Percentiles rank a stretch among this genome's conserved stretches.
These are phyloP conservation scores for Gavia stellata DNA, from an alignment of 2,113 vertebrate species.

Conservation along the genomic window DNA sequence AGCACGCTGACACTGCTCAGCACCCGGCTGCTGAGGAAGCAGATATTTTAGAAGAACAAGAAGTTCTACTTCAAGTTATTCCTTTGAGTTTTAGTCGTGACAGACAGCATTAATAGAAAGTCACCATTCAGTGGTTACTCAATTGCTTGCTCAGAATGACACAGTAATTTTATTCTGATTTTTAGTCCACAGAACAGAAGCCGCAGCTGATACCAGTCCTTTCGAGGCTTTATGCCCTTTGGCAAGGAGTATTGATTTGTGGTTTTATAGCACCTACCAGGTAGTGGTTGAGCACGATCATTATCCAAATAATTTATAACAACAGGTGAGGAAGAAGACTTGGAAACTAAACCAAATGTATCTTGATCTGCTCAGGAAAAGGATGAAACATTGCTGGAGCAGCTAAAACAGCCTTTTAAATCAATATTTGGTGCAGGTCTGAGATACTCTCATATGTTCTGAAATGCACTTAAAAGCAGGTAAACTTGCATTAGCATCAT, in stretches of 20 bases:
- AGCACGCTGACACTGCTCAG: not conserved
- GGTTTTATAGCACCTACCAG: not conserved
- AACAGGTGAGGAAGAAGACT: not conserved
- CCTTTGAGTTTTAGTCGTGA: not conserved
- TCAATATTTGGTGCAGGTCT: not conserved
- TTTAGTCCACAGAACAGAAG: not conserved
- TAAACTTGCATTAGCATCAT: not conserved
- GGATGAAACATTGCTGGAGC: not conserved
- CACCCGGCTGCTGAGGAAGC: not conserved
- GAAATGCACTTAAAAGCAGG: not conserved
- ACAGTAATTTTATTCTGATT: conserved; percentile 12
- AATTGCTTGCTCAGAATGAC: conserved; percentile 19
- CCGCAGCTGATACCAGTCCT: not conserved
- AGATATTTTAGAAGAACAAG: not conserved
- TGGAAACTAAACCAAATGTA: not conserved
- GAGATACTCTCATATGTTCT: not conserved
- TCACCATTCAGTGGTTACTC: not conserved
- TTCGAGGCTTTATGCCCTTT: not conserved
- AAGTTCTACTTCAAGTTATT: not conserved
- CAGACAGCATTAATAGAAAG: not conserved
- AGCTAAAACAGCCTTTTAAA: not conserved
- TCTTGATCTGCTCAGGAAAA: not conserved
- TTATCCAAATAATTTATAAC: conserved; percentile 12
- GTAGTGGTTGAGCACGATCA: not conserved
- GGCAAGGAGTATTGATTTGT: not conserved